Conservation (phyloP, 2,888 invertebrate species). For the Pantelozetes paolii region DNA sequence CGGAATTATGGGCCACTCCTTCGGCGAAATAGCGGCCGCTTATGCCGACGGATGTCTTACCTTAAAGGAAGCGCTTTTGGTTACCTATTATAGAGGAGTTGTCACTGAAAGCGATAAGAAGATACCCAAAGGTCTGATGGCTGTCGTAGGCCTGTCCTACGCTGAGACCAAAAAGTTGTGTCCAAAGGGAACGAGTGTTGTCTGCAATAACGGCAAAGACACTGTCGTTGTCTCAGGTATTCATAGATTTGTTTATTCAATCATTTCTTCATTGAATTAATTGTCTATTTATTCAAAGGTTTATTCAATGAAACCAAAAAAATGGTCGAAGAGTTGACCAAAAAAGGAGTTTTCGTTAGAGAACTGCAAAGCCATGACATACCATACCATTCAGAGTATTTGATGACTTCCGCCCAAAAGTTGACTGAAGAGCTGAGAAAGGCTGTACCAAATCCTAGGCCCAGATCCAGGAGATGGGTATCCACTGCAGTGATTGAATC, state of each 20-base stretch:
- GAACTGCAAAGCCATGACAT: conserved; percentile 21
- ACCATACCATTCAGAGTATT: conserved; percentile 27
- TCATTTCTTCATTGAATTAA: background rate
- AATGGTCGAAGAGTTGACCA: background rate
- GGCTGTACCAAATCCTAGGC: conserved; percentile 69
- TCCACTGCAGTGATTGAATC: conserved; percentile 83
- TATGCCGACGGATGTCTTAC: conserved; percentile 58
- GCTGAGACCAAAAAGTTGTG: conserved; percentile 50
- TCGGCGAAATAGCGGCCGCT: conserved; percentile 59
- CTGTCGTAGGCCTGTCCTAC: conserved; percentile 53
- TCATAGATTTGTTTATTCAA: background rate
- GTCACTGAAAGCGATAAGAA: conserved; percentile 49
- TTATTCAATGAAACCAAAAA: background rate
- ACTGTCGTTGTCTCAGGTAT: conserved; percentile 21
- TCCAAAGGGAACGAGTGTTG: conserved; percentile 46
- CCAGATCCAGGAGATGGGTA: conserved; percentile 77
- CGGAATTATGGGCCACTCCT: conserved; percentile 56
- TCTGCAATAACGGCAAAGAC: conserved; percentile 25
- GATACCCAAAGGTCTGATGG: conserved; percentile 50
- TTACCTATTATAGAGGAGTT: conserved; percentile 57
- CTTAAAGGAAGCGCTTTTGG: conserved; percentile 56
- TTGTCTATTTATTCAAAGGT: conserved; percentile 25
- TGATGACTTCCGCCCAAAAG: background rate
- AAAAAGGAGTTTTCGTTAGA: conserved; percentile 33
- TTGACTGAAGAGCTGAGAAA: conserved; percentile 21